Base-by-base conservation (phyloP, 2,888 invertebrate species). In the Balanococcus diminutus region DNA sequence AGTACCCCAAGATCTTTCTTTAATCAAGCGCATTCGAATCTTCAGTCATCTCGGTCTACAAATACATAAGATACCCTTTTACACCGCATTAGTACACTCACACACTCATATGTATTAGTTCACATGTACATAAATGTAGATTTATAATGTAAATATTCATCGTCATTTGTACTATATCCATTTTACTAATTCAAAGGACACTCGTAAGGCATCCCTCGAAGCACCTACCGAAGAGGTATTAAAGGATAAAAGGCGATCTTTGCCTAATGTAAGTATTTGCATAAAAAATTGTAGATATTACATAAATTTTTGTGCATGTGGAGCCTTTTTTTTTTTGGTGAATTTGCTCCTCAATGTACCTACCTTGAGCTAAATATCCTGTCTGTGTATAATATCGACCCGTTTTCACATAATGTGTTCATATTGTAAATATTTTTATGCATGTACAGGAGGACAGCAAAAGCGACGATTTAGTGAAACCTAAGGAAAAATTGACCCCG, bases 161-260 rank as follows among this genome's bases (percentile, higher is more conserved):
- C 14, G 9, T 14, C 61, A 67, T 67, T 28, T 67, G 61, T 67
- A 67, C 11, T 28, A 25, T 67, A 67, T 28, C 11, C 61, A 67
- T 28, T 67, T 67, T 32, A 75, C 75, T 75, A 75, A 75, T 32
- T 75, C 32, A 28, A 67, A 75, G 75, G 75, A 75, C 8, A 75
- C 75, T 75, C 31, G 75, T 14, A 75, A 75, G 14, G 31, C 75
- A 25, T 75, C 75, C 8, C 32, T 75, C 3, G 75, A 75, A n/a
- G 32, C 75, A n/a, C 75, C 75, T 25, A 75, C 32, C 75, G 75
- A 75, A 36, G 75, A 75, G 32, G 75, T 75, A 28, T 36, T 75
- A n/a, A 75, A 75, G 19, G 75, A 75, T 75, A 75, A 75, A 75
- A 75, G 75, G 75, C 75, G 75, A n/a, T 75, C 75, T 16, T 75